Evolutionary conservation across 2,797 vertebrate species (phyloP).

Genomic region (Darevskia nairensis): DNA sequence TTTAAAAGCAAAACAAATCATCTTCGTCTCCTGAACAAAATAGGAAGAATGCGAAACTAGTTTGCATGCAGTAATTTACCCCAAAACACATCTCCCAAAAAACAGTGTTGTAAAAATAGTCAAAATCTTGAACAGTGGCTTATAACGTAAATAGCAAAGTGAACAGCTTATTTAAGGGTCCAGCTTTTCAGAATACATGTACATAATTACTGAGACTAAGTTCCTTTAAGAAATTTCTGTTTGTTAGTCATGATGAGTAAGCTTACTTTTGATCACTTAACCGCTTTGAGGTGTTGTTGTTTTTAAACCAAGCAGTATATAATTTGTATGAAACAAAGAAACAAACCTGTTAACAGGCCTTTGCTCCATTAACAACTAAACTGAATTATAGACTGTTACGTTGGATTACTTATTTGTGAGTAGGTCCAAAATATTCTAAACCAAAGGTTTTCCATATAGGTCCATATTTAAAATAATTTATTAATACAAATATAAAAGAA

Average conservation of each 20-base stretch:
- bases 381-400: not conserved
- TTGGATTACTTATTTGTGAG: not conserved
- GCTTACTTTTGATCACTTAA: no score
- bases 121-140: not conserved
- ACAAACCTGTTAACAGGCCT: not conserved
- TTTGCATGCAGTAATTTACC: not conserved
- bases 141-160: conserved; percentile 37
- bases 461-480: not conserved
- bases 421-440: not conserved
- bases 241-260: not conserved
- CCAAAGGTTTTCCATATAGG: not conserved
- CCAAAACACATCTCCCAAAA: not conserved
- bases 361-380: not conserved
- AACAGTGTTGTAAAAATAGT: conserved; percentile 9
- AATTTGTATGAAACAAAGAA: no score
- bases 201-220: conserved; percentile 37
- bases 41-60: not conserved
- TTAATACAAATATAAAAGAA: not conserved
- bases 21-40: not conserved
- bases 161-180: not conserved
- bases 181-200: conserved; percentile 40
- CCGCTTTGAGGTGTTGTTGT: no score
- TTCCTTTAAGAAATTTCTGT: conserved; percentile 43
- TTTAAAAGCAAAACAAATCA: not conserved
- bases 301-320: no score